Conservation (phyloP, 1,140 invertebrate genomes). For the Triops longicaudatus region DNA sequence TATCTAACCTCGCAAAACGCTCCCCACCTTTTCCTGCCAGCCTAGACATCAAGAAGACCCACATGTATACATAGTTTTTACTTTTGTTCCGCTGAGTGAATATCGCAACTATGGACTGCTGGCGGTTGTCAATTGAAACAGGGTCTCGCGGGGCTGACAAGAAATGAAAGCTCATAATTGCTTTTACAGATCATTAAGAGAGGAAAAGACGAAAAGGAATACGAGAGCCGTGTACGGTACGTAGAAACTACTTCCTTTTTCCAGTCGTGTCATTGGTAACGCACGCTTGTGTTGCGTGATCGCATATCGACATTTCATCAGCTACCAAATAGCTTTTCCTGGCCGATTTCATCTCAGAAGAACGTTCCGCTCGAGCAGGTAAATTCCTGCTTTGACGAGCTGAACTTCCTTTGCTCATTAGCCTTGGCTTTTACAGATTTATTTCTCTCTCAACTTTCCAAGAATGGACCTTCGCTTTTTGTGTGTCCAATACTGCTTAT, state of each 20-base stretch:
- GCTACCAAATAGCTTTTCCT: neutral
- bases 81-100: neutral
- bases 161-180: neutral
- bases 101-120: neutral
- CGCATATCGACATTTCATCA: conserved; percentile 1
- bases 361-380: neutral
- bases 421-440: neutral
- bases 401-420: neutral
- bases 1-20: neutral
- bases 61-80: neutral
- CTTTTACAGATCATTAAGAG: neutral
- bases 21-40: neutral
- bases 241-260: neutral
- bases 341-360: conserved; percentile 6
- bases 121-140: neutral
- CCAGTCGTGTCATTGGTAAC: neutral
- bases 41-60: neutral
- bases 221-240: neutral
- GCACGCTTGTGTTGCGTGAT: conserved; percentile 10
- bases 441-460: neutral
- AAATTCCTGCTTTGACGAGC: neutral
- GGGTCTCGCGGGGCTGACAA: neutral
- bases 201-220: neutral
- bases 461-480: neutral
- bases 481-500: neutral